Evolutionary conservation across 2,113 vertebrate species (phyloP).

Genomic region (Chrysochloris asiatica): DNA sequence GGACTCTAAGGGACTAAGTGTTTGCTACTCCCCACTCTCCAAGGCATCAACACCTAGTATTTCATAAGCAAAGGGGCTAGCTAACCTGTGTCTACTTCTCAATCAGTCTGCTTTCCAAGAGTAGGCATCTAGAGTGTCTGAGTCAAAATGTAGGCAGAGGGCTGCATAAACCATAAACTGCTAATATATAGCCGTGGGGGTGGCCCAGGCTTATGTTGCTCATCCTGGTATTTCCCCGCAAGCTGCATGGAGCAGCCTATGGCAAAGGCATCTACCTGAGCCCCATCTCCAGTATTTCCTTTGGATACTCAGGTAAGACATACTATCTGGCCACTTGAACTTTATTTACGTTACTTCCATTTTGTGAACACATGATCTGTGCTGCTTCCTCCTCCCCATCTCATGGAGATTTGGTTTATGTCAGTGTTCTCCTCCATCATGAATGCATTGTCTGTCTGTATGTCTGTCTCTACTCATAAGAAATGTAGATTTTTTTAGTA

Average conservation of each 20-base stretch:
- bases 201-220: conserved; percentile 69
- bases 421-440: not conserved
- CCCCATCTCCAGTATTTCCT: conserved; percentile 99
- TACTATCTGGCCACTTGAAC: conserved; percentile 50
- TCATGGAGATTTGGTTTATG: not conserved
- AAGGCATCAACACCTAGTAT: not conserved
- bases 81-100: conserved; percentile 31
- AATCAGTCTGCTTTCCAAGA: conserved; percentile 26
- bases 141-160: conserved; percentile 46
- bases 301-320: conserved; percentile 99
- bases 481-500: conserved; percentile 35
- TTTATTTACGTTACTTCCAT: conserved; percentile 54
- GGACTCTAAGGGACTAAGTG: not conserved
- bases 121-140: conserved; percentile 49
- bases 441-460: not conserved
- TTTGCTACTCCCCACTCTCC: not conserved
- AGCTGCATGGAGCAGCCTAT: conserved; percentile 99
- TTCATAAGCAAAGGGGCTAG: not conserved
- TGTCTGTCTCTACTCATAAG: conserved; percentile 37
- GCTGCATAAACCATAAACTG: conserved; percentile 58
- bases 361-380: conserved; percentile 61
- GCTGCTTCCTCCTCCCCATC: conserved; percentile 31
- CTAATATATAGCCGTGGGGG: conserved; percentile 54
- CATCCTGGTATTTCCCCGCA: conserved; percentile 91
- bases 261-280: conserved; percentile 99